Conservation (phyloP, 1,140 invertebrate genomes). For the Diorhabda elongata region DNA sequence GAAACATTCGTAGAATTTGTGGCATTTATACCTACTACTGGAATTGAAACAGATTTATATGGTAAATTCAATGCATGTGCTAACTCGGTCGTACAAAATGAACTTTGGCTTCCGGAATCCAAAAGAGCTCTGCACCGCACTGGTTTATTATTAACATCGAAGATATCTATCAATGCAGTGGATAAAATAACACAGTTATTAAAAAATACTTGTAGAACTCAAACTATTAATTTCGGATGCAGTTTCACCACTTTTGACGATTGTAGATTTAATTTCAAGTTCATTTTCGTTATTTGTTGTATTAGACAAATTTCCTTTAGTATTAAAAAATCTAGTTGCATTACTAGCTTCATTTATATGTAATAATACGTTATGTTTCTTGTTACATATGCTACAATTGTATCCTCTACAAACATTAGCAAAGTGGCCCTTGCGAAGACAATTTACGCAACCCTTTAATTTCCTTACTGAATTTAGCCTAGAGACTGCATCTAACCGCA, state of each 20-base stretch:
- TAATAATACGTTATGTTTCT: constrained; percentile 22
- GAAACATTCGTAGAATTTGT: constrained; percentile 4
- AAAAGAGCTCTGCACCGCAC: constrained; percentile 16
- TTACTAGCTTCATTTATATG: neutral
- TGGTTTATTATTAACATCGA: neutral
- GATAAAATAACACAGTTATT: constrained; percentile 4
- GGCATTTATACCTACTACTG: constrained; percentile 8
- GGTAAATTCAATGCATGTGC: constrained; percentile 6
- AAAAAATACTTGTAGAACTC: neutral
- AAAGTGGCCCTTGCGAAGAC: constrained; percentile 11
- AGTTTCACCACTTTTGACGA: too few species aligned
- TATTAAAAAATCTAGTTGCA: too few species aligned
- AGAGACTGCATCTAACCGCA: neutral
- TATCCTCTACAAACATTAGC: neutral
- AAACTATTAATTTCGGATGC: too few species aligned
- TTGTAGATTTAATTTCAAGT: too few species aligned
- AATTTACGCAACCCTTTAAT: constrained; percentile 16
- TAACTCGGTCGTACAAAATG: constrained; percentile 10
- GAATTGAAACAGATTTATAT: constrained; percentile 1
- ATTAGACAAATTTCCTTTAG: too few species aligned
- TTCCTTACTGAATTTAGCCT: constrained; percentile 11
- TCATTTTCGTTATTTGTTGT: too few species aligned
- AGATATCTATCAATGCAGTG: constrained; percentile 10
- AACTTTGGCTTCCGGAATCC: constrained; percentile 15
- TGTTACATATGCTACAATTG: constrained; percentile 14